Evolutionary conservation across 2,113 vertebrate species (phyloP).

Genomic region (Seriola dumerili): DNA sequence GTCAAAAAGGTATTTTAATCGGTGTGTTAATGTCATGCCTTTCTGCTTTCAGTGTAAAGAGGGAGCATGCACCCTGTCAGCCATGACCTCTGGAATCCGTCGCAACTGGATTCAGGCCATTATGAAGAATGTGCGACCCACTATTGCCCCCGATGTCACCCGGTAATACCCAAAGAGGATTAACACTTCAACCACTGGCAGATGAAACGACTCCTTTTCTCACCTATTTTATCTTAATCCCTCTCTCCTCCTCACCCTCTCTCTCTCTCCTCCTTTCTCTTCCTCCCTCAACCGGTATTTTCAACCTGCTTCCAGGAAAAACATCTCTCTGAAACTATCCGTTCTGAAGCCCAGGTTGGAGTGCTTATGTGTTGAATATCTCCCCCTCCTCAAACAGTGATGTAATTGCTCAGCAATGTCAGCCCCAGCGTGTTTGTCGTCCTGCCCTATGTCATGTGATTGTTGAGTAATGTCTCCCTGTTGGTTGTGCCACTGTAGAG

Average conservation of each 20-base stretch:
- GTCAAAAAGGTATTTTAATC: conserved; percentile 15
- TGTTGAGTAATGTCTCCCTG: conserved; percentile 74
- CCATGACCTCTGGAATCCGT: conserved; percentile 97
- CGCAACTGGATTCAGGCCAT: conserved; percentile 99
- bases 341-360: conserved; percentile 93
- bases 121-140: conserved; percentile 94
- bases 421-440: conserved; percentile 69
- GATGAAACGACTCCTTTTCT: conserved; percentile 61
- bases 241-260: conserved; percentile 78
- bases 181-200: conserved; percentile 43
- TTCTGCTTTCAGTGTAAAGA: conserved; percentile 89
- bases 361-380: conserved; percentile 74
- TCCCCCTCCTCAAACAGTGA: conserved; percentile 64
- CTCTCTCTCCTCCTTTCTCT: conserved; percentile 66
- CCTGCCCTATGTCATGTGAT: conserved; percentile 73
- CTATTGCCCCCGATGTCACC: conserved; percentile 93
- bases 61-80: conserved; percentile 92
- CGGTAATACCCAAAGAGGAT: conserved; percentile 86
- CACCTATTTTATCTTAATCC: conserved; percentile 64
- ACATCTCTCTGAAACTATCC: conserved; percentile 92
- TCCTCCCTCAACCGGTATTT: conserved; percentile 65
- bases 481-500: conserved; percentile 66
- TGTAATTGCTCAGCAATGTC: conserved; percentile 77
- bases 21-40: conserved; percentile 3
- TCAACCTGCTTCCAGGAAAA: conserved; percentile 90